Evolutionary conservation across 2,113 vertebrate species (phyloP), one percentile per base, ranked within the genome.

Genomic region (Calyptomena viridis): DNA sequence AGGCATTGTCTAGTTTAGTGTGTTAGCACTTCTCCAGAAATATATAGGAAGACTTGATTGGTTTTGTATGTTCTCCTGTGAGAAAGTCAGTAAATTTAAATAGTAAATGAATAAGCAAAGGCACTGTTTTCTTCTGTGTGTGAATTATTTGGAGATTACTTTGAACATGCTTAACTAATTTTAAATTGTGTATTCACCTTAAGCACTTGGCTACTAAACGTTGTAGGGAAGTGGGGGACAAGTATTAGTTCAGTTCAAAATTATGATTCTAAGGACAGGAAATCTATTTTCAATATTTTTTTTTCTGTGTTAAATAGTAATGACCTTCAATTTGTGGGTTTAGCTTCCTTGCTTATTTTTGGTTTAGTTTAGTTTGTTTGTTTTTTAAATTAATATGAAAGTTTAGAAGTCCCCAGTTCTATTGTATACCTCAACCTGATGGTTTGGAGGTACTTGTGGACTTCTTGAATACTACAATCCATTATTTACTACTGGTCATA

Each of bases 401-500:
- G 19, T 66, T 3, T 52, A 14, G 4, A 63, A 40, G 14, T 74
- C 31, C 6, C 2, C 7, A 30, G 11, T 77, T 88, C 27, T 81
- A 11, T 46, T 74, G 40, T 64, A 12, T 68, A n/a, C 24, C 30
- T 93, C 42, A 75, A 22, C 84, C 89, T 95, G 86, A 69, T 49
- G 73, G 68, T 72, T 79, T 77, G 52, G 52, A 74, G 84, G 93
- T 94, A 47, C 44, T 87, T 94, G 89, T 94, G 78, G 63, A 86
- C 67, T 96, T 83, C 63, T 68, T 7, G 88, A 96, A 62, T 96
- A 62, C 46, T 83, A 37, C 63, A 81, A 91, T 91, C 22, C 30
- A 17, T 96, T 86, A 89, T 96, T 97, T 97, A 94, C 55, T 94
- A 77, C 39, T 47, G 69, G 35, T 89, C 89, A 31, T 92, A 92